These are phyloP conservation scores for Malaclemys terrapin DNA, from an alignment of 2,113 vertebrate species.

Conservation along the genomic window DNA sequence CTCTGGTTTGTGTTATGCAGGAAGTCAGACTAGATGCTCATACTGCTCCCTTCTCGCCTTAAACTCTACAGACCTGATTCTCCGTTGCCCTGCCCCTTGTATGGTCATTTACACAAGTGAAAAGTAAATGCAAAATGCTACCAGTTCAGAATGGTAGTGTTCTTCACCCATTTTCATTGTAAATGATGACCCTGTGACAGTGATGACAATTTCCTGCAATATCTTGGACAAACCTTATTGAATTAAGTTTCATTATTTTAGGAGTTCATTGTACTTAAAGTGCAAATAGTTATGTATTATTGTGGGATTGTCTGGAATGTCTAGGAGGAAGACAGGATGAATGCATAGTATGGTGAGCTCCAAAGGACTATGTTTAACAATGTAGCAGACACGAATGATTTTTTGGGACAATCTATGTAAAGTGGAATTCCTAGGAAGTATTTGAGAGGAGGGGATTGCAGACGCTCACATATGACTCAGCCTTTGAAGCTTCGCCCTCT, in stretches of 20 bases:
- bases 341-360: not conserved
- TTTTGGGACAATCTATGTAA: not conserved
- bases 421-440: not conserved
- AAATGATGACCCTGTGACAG: not conserved
- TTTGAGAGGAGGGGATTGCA: not conserved
- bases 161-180: not conserved
- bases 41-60: not conserved
- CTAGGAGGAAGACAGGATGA: too few relatives aligned
- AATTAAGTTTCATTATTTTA: not conserved
- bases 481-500: not conserved
- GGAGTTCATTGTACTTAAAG: not conserved
- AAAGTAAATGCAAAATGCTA: not conserved
- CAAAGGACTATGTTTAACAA: not conserved
- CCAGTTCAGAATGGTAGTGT: accelerated
- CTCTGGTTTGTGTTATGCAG: not conserved
- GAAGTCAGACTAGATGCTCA: too few relatives aligned
- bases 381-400: not conserved
- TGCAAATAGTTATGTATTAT: not conserved
- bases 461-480: not conserved
- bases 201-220: not conserved
- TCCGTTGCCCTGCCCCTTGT: accelerated
- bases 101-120: not conserved
- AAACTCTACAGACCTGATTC: accelerated
- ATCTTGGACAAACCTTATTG: not conserved
- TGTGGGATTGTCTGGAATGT: not conserved